phyloP scores from a whole-genome alignment of 2,888 invertebrate species.

The Acronicta psi region DNA sequence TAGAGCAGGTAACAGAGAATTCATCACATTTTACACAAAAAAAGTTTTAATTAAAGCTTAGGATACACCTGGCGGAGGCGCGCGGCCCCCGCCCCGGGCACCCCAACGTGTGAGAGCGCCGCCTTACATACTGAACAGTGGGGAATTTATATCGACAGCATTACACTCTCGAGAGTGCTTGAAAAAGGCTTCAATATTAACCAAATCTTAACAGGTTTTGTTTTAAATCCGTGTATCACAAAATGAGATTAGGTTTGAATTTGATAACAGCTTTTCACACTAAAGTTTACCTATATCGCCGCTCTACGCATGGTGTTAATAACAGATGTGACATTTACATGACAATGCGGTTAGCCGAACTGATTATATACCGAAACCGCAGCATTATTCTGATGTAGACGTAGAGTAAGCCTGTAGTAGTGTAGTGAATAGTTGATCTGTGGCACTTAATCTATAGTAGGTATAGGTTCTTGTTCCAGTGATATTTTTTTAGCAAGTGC shows the following conservation, averaged over 20 bases:
- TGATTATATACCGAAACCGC: conserved; percentile 1
- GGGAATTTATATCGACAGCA: conserved; percentile 9
- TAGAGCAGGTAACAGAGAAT: conserved; percentile 7
- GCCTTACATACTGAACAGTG: conserved; percentile 1
- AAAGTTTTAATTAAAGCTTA: conserved; percentile 54
- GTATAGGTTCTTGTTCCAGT: too few relatives aligned
- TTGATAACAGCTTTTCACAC: neutral
- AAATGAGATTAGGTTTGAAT: too few relatives aligned
- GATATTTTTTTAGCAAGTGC: too few relatives aligned
- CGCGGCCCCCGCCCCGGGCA: conserved; percentile 8
- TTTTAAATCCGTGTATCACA: too few relatives aligned
- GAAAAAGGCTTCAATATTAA: neutral
- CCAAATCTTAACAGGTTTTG: conserved; percentile 1
- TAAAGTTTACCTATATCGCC: conserved; percentile 10
- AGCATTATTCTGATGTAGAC: conserved; percentile 12
- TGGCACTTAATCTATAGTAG: too few relatives aligned
- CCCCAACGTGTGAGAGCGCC: conserved; percentile 3
- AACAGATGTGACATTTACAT: conserved; percentile 24
- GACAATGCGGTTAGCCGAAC: conserved; percentile 21
- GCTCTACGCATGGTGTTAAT: too few relatives aligned
- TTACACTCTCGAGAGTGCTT: neutral
- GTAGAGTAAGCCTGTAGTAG: neutral
- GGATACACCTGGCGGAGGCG: conserved; percentile 20
- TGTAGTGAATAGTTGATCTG: too few relatives aligned
- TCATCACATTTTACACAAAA: conserved; percentile 35